Percentiles rank a stretch among this genome's conserved stretches.
Evolutionary conservation across 2,797 vertebrate species (phyloP).

Genomic region (Cercopithecus diana): DNA sequence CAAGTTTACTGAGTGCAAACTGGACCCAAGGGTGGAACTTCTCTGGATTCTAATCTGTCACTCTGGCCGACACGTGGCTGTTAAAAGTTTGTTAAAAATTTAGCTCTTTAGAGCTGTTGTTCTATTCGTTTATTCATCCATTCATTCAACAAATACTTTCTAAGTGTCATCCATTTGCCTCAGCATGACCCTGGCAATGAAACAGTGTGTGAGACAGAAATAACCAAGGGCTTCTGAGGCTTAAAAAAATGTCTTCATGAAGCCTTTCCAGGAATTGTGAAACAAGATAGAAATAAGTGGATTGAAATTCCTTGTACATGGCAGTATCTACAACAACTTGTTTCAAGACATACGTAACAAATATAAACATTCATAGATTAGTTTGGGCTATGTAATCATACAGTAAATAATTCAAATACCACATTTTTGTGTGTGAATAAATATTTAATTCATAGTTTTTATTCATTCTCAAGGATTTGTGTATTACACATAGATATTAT

Average conservation of each 20-base stretch:
- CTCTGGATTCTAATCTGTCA: neutral
- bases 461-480: neutral
- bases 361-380: neutral
- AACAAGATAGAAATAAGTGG: neutral
- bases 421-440: neutral
- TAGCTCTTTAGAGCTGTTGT: neutral
- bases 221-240: neutral
- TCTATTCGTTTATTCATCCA: neutral
- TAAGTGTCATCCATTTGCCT: neutral
- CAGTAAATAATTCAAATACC: neutral
- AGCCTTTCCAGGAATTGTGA: neutral
- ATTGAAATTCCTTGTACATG: neutral
- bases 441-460: neutral
- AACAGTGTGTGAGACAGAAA: neutral
- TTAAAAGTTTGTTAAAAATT: neutral
- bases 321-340: neutral
- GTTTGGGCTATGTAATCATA: neutral
- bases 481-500: neutral
- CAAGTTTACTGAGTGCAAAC: neutral
- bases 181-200: neutral
- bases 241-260: neutral
- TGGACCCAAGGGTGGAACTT: fast-evolving
- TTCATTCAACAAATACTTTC: neutral
- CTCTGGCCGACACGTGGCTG: neutral
- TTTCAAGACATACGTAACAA: neutral